Percentiles rank a stretch among this genome's conserved stretches.
These are phyloP conservation scores for Mormyrops boulengeri DNA, from an alignment of 2,797 vertebrate genomes.

Conservation along the genomic window DNA sequence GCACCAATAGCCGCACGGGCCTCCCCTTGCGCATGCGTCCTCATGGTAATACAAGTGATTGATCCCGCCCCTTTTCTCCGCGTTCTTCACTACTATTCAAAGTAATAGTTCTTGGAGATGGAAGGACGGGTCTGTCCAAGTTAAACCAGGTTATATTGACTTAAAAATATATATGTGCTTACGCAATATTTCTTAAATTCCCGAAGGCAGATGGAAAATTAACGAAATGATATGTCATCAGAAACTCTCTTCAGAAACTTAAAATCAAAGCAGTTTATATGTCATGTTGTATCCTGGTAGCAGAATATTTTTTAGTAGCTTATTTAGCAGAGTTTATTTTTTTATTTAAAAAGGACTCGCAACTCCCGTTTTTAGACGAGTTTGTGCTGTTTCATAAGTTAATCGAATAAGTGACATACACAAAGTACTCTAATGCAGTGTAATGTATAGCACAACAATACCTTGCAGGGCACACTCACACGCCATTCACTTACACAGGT, in stretches of 20 bases:
- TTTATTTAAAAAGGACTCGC: background rate
- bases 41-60: background rate
- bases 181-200: background rate
- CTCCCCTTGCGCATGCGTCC: background rate
- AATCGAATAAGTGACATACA: background rate
- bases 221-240: background rate
- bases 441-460: background rate
- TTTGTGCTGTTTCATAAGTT: background rate
- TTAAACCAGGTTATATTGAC: background rate
- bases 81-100: background rate
- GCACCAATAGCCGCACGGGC: background rate
- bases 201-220: background rate
- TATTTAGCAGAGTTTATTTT: background rate
- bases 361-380: background rate
- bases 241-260: background rate
- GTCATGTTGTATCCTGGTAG: background rate
- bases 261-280: background rate
- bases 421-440: background rate
- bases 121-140: background rate
- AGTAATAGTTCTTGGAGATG: background rate
- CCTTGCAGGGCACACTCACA: background rate
- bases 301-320: background rate
- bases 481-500: background rate
- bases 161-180: background rate
- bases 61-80: background rate